Conservation (phyloP, 2,113 vertebrate genomes). For the Epinephelus lanceolatus region DNA sequence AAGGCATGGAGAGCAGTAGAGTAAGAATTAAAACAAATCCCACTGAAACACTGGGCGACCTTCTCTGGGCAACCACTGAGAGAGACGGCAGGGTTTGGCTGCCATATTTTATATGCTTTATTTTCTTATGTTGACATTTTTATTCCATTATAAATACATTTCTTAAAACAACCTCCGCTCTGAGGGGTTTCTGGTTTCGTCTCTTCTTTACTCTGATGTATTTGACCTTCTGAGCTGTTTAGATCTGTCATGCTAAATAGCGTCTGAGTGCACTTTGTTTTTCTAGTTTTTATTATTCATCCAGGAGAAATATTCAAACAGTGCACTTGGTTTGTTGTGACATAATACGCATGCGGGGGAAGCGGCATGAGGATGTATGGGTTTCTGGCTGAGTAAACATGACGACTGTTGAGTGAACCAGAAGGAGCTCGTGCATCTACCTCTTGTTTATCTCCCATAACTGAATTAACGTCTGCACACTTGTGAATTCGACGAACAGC, state of each 20-base stretch:
- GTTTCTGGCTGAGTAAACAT: conserved; percentile 42
- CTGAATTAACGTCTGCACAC: conserved; percentile 40
- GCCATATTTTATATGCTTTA: conserved; percentile 75
- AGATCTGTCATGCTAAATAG: conserved; percentile 47
- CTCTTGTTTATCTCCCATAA: conserved; percentile 44
- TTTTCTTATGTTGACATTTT: conserved; percentile 77
- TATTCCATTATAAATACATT: conserved; percentile 75
- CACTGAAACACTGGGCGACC: conserved; percentile 57
- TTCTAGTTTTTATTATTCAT: conserved; percentile 29
- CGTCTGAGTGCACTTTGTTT: conserved; percentile 40
- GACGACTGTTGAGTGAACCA: conserved; percentile 42
- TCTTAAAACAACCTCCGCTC: conserved; percentile 55
- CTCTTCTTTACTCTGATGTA: conserved; percentile 37
- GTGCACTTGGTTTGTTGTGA: conserved; percentile 47
- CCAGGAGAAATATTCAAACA: conserved; percentile 22
- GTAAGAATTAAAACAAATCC: conserved; percentile 74
- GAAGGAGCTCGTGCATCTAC: conserved; percentile 42
- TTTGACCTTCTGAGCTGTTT: conserved; percentile 59
- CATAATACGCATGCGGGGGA: conserved; percentile 10
- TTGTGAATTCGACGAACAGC: conserved; percentile 53
- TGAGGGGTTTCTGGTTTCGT: conserved; percentile 45
- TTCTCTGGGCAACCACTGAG: conserved; percentile 52
- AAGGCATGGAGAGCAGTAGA: conserved; percentile 60
- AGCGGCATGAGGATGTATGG: conserved; percentile 3
- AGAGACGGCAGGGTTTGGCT: conserved; percentile 61